Conservation (phyloP, 2,797 vertebrate genomes). For the Decapterus maruadsi region DNA sequence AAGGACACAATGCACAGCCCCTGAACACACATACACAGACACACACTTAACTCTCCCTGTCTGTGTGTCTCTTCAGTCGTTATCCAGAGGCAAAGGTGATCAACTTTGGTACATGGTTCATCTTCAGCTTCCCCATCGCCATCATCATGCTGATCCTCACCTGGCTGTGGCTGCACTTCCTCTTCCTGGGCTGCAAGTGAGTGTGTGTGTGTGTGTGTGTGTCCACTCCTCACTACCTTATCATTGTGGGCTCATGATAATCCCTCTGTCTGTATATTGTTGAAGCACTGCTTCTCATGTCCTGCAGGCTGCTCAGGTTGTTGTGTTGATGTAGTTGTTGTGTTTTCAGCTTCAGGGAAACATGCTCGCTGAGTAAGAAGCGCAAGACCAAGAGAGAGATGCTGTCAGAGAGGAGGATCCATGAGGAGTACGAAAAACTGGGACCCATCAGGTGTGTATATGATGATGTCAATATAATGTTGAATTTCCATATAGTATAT, state of each 20-base stretch:
- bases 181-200: slow-evolving; percentile 98
- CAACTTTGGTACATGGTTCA: slow-evolving; percentile 99
- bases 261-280: slow-evolving; percentile 21
- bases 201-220: slow-evolving; percentile 51
- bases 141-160: slow-evolving; percentile 96
- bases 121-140: slow-evolving; percentile 97
- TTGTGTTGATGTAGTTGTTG: slow-evolving; percentile 16
- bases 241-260: slow-evolving; percentile 60
- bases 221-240: slow-evolving; percentile 12
- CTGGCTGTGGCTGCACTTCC: slow-evolving; percentile 98
- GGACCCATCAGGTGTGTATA: slow-evolving; percentile 89
- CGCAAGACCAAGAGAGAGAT: slow-evolving; percentile 94
- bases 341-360: slow-evolving; percentile 93
- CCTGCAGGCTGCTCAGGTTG: slow-evolving; percentile 16
- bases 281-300: background rate
- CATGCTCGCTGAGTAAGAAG: slow-evolving; percentile 97
- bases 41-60: background rate
- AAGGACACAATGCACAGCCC: background rate
- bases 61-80: slow-evolving; percentile 83
- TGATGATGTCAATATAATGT: no score
- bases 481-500: no score
- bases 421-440: slow-evolving; percentile 94
- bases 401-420: slow-evolving; percentile 94
- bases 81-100: slow-evolving; percentile 96
- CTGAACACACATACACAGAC: background rate